Conservation (phyloP, 1,140 invertebrate species). For the Planococcus citri region DNA sequence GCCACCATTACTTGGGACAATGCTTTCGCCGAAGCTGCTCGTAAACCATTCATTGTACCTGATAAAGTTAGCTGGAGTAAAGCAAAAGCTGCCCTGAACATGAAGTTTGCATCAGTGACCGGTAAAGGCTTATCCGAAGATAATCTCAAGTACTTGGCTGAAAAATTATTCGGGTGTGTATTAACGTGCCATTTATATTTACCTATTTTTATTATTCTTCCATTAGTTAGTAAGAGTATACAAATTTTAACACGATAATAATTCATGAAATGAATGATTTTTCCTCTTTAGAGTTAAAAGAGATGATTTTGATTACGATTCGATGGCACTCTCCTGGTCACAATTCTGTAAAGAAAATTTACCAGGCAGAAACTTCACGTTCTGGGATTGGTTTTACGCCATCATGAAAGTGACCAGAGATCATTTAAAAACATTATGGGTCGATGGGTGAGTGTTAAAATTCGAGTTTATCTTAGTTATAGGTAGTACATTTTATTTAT, state of each 20-base stretch:
- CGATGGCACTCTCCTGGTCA: conserved; percentile 63
- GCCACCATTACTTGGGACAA: conserved; percentile 97
- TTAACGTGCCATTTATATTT: neutral
- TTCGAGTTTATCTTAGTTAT: no score
- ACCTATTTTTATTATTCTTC: no score
- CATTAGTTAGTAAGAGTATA: no score
- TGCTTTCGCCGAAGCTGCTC: conserved; percentile 82
- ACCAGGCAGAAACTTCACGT: conserved; percentile 82
- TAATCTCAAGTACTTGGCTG: conserved; percentile 75
- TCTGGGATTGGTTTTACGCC: conserved; percentile 98
- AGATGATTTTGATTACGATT: conserved; percentile 26
- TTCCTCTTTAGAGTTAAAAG: conserved; percentile 28
- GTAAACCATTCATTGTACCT: conserved; percentile 79
- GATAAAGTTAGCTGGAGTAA: conserved; percentile 78
- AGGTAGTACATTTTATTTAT: no score
- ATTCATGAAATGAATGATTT: neutral
- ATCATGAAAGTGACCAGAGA: conserved; percentile 92
- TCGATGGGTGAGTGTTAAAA: conserved; percentile 75
- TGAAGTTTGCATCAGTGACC: conserved; percentile 76
- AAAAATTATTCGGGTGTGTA: conserved; percentile 63
- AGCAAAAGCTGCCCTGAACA: conserved; percentile 75
- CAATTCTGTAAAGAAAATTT: conserved; percentile 90
- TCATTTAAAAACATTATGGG: conserved; percentile 79
- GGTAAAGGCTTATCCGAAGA: conserved; percentile 68
- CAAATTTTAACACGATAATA: no score